phyloP scores from a whole-genome alignment of 1,140 invertebrate species.

The Lepidurus arcticus region DNA sequence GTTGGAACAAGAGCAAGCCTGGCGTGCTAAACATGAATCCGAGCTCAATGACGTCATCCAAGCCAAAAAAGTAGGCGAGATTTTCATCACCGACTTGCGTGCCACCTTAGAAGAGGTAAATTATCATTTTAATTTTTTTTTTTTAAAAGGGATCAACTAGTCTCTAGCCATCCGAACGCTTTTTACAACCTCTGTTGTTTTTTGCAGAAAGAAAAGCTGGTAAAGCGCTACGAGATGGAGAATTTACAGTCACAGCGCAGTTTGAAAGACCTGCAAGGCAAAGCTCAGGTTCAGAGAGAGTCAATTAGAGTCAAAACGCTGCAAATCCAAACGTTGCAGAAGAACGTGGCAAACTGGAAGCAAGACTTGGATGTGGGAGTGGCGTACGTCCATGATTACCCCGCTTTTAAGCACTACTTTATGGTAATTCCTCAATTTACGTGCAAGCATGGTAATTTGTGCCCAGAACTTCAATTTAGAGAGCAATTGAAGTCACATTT shows the following conservation, averaged over 20 bases:
- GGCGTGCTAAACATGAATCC: not conserved
- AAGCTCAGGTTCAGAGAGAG: not conserved
- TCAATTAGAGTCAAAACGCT: not conserved
- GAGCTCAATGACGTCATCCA: not conserved
- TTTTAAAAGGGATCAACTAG: not conserved
- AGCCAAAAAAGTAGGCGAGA: not conserved
- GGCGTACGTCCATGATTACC: slow-evolving; percentile 30
- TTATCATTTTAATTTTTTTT: no score
- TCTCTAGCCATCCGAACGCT: no score
- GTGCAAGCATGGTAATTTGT: not conserved
- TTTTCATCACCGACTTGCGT: not conserved
- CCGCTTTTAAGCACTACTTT: slow-evolving; percentile 29
- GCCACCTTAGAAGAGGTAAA: not conserved
- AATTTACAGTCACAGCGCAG: not conserved
- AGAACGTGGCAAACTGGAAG: not conserved
- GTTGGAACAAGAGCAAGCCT: not conserved
- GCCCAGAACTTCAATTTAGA: not conserved
- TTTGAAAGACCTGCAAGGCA: not conserved
- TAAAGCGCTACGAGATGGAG: not conserved
- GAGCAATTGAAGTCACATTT: not conserved
- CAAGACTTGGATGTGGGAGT: slow-evolving; percentile 30
- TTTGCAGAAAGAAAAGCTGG: not conserved
- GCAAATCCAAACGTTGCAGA: not conserved
- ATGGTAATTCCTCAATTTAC: slow-evolving; percentile 7
- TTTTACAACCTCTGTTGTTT: not conserved